phyloP scores from a whole-genome alignment of 2,113 vertebrate genomes.

The Psittacula cyanocephala region DNA sequence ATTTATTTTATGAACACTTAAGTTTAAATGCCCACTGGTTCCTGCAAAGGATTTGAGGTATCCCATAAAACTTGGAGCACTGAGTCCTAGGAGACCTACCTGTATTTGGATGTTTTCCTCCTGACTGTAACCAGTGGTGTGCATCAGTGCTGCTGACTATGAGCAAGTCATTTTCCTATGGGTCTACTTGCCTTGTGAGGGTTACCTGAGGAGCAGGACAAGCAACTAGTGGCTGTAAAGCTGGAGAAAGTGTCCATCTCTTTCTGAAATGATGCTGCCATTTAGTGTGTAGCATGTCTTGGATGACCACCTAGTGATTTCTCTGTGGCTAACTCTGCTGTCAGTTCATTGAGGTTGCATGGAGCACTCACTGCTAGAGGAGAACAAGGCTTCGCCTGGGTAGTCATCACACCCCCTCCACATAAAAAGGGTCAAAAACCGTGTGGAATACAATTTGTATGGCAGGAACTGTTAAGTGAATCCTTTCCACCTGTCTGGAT shows the following conservation, averaged over 20 bases:
- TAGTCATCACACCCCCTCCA: rapidly evolving
- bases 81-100: background rate
- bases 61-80: background rate
- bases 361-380: background rate
- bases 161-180: rapidly evolving
- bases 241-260: background rate
- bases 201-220: background rate
- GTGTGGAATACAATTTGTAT: background rate
- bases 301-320: background rate
- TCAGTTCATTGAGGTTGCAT: background rate
- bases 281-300: rapidly evolving
- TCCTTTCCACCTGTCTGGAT: background rate
- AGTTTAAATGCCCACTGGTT: background rate
- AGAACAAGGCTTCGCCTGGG: background rate
- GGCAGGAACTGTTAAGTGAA: background rate
- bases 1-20: background rate
- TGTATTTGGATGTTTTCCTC: background rate
- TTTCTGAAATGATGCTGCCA: background rate
- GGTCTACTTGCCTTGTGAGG: rapidly evolving
- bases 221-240: background rate
- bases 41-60: background rate
- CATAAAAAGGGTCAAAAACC: background rate
- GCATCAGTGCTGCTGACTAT: background rate
- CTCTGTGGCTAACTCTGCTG: background rate
- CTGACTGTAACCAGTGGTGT: background rate